Base-by-base conservation (phyloP, 2,888 invertebrate genomes). In the Leucania comma region DNA sequence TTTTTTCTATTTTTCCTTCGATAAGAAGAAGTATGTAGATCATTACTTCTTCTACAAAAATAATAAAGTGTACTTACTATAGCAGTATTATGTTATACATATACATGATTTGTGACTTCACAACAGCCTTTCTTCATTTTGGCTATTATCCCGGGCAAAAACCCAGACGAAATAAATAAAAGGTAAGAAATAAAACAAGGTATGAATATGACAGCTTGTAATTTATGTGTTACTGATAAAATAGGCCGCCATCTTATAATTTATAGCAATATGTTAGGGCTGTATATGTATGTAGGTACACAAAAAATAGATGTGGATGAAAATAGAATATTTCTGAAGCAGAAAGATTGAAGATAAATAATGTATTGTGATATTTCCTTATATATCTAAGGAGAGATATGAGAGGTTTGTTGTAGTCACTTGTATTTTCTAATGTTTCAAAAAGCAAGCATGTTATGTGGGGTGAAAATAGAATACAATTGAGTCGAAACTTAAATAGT, bases 221-320 rank as follows among this genome's bases (percentile, higher is more conserved):
- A 61, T 78, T 72, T 62, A 75, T 72, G 51, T 20, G 61, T 48
- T 65, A 53, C 26, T 26, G 79, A 76, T 66, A 72, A 66, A 58
- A 72, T 61, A 64, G n/a, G 26, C 20, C 6, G 9, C 26, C 22
- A 17, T 71, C 42, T 35, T 22, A 10, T 54, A 63, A 74, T 73
- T 54, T 75, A 64, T 56, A 32, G 71, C 70, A 73, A 53, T 75
- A 65, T 61, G 60, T 24, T 65, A 26, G 60, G 46, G n/a, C 24
- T 17, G 8, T 59, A 46, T 56, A 56, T 51, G 38, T 54, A 42
- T 51, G 48, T 54, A 56, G 26, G 24, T 32, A 57, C 12, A 78
- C 60, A 62, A 35, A 78, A 69, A 58, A 26, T 32, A 35, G 17
- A 64, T 65, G 24, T 26, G 32, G 48, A 48, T 48, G 65, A 78